These are phyloP conservation scores for Colletes gigas DNA, from an alignment of 1,140 invertebrate species.

Conservation along the genomic window DNA sequence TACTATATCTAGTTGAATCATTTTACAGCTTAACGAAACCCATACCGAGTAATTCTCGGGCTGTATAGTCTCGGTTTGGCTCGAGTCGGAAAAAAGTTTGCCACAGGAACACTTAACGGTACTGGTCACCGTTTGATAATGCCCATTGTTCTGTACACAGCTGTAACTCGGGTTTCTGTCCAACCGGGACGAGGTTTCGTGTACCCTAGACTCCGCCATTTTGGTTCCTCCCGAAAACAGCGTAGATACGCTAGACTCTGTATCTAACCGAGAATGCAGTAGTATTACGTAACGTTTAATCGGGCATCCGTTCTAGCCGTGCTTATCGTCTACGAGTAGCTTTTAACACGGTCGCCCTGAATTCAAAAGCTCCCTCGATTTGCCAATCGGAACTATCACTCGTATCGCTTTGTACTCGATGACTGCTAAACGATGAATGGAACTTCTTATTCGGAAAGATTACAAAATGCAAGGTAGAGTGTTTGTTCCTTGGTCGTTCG, in stretches of 20 bases:
- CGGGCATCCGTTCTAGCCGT: neutral
- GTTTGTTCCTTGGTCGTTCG: too few relatives aligned
- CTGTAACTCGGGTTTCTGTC: neutral
- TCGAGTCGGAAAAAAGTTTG: neutral
- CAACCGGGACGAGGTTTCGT: too few relatives aligned
- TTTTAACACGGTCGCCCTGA: too few relatives aligned
- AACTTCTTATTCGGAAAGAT: too few relatives aligned
- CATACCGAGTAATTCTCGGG: too few relatives aligned
- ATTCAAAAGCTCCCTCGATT: neutral
- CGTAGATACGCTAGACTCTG: neutral
- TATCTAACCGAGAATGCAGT: neutral
- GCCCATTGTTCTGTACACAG: neutral
- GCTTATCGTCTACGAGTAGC: neutral
- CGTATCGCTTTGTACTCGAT: too few relatives aligned
- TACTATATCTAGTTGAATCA: too few relatives aligned
- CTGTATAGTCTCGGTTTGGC: neutral
- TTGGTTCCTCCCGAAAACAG: slow-evolving; percentile 30
- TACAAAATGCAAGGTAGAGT: too few relatives aligned
- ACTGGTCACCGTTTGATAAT: neutral
- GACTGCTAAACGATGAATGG: too few relatives aligned
- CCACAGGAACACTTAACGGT: neutral
- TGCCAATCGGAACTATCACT: too few relatives aligned
- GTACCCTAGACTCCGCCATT: slow-evolving; percentile 14
- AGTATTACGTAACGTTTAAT: neutral
- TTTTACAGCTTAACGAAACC: too few relatives aligned